phyloP scores from a whole-genome alignment of 2,888 invertebrate genomes.

The Cantharis rufa region DNA sequence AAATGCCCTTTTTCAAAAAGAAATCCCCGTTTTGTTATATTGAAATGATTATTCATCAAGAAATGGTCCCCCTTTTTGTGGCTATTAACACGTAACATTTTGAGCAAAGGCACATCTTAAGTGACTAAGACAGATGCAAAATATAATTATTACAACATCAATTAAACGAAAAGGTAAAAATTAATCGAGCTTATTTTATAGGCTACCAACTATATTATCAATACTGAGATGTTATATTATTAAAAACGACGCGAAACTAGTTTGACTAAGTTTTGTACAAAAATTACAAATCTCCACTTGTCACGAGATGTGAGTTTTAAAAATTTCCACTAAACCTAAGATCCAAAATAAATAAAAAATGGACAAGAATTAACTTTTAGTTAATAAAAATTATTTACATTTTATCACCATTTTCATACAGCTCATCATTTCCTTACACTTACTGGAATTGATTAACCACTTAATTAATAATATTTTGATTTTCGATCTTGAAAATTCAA shows the following conservation, averaged over 20 bases:
- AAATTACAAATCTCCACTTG: background rate
- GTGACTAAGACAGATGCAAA: background rate
- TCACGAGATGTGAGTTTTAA: background rate
- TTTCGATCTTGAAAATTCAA: background rate
- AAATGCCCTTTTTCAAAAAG: background rate
- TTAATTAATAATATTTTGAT: background rate
- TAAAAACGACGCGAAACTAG: conserved; percentile 2
- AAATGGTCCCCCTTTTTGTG: conserved; percentile 26
- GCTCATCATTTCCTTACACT: conserved; percentile 34
- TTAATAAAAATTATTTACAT: conserved; percentile 35
- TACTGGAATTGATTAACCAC: background rate
- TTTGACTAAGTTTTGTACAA: background rate
- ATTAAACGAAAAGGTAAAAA: background rate
- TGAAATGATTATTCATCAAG: background rate
- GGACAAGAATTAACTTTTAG: conserved; percentile 12
- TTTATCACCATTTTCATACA: conserved; percentile 42
- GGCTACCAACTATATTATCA: background rate
- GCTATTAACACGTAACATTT: conserved; percentile 15
- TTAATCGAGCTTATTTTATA: background rate
- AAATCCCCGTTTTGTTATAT: background rate
- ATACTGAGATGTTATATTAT: background rate
- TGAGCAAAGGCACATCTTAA: conserved; percentile 29
- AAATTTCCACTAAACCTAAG: background rate
- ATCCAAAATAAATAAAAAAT: conserved; percentile 30
- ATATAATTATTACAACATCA: background rate